Evolutionary conservation across 2,113 vertebrate species (phyloP).

Genomic region (Ochotona princeps): DNA sequence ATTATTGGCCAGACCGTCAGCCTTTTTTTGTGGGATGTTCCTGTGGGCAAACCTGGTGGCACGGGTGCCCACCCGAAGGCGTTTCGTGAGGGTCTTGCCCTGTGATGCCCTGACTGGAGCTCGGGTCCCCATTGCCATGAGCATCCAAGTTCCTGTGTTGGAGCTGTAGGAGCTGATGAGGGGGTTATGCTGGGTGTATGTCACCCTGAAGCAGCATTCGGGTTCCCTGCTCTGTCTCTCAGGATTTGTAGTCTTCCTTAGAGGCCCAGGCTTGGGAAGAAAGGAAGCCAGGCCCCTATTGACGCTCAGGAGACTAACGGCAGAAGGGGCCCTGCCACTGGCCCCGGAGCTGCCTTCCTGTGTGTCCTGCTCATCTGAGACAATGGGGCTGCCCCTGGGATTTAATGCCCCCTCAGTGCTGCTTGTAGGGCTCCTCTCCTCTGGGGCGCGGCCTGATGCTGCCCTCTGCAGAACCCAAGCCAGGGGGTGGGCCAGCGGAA

Average conservation of each 20-base stretch:
- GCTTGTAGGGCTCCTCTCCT: no score
- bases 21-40: no score
- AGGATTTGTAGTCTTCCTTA: background rate
- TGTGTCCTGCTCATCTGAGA: slow-evolving; percentile 80
- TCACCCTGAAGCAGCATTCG: background rate
- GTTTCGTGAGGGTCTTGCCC: no score
- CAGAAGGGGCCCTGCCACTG: background rate
- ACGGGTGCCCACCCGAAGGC: no score
- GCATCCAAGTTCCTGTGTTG: background rate
- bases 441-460: slow-evolving; percentile 88
- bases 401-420: no score
- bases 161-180: slow-evolving; percentile 72
- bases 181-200: slow-evolving; percentile 38
- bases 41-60: no score
- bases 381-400: slow-evolving; percentile 80
- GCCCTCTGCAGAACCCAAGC: slow-evolving; percentile 86
- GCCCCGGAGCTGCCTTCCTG: slow-evolving; percentile 83
- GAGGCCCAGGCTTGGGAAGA: slow-evolving; percentile 60
- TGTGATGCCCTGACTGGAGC: no score
- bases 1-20: no score
- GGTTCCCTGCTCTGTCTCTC: background rate
- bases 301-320: background rate
- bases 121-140: no score
- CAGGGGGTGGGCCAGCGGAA: slow-evolving; percentile 53
- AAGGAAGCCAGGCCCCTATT: slow-evolving; percentile 25